Percentiles rank a stretch among this genome's conserved stretches.
Conservation (phyloP, 2,888 invertebrate species). For the Melipona bicolor region DNA sequence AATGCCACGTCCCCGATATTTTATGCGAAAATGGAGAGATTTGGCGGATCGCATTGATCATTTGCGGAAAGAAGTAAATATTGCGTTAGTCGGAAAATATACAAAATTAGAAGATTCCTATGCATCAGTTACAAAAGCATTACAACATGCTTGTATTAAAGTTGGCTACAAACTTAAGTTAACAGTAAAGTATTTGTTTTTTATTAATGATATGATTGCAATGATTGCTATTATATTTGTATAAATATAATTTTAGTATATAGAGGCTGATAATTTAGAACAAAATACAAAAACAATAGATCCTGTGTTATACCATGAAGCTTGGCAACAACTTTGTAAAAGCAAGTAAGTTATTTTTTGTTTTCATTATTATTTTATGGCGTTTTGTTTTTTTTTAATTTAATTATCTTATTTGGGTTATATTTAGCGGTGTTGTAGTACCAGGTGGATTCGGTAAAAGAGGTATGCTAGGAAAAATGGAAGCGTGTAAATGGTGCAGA, state of each 20-base stretch:
- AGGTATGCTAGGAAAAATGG: conserved; percentile 98
- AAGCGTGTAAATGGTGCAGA: conserved; percentile 97
- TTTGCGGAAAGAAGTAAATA: conserved; percentile 93
- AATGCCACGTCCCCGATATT: conserved; percentile 88
- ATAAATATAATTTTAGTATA: conserved; percentile 86
- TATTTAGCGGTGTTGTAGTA: conserved; percentile 93
- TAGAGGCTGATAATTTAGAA: conserved; percentile 96
- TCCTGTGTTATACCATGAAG: conserved; percentile 95
- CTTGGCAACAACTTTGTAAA: conserved; percentile 96
- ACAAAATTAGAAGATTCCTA: conserved; percentile 98
- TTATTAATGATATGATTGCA: conserved; percentile 3
- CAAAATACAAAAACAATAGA: conserved; percentile 89
- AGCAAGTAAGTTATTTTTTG: conserved; percentile 87
- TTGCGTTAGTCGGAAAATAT: conserved; percentile 98
- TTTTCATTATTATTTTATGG: neutral
- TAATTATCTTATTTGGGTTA: conserved; percentile 15
- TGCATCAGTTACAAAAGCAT: conserved; percentile 97
- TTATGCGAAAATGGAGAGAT: conserved; percentile 95
- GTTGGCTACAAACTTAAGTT: conserved; percentile 93
- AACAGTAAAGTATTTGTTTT: conserved; percentile 84
- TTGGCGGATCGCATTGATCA: conserved; percentile 94
- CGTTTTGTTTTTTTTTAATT: neutral
- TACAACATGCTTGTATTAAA: conserved; percentile 96
- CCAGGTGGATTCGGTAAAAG: conserved; percentile 99
- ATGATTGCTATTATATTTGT: conserved; percentile 9